Base-by-base conservation (phyloP, 2,888 invertebrate genomes). In the Hirtodrosophila histrioides region DNA sequence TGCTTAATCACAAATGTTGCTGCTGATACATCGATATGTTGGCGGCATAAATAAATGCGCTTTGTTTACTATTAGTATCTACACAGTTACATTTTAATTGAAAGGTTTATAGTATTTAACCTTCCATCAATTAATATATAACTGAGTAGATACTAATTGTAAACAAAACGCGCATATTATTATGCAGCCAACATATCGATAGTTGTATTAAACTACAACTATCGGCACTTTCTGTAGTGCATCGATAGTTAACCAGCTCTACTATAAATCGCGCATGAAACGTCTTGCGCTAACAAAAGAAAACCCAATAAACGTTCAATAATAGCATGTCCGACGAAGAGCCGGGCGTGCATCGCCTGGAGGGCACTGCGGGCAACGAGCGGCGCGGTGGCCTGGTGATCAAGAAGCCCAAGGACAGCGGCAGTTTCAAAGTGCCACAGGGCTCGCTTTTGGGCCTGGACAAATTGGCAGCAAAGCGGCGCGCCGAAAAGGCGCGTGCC, bases 391-490 rank as follows among this genome's bases (percentile, higher is more conserved):
- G 95, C 33, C 93, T 96, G 27, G 93, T 95, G 56, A 93, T 96
- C 48, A 94, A 95, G 84, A 96, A 95, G 91, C 67, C 88, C 4
- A 90, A 88, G 63, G 91, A 91, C 7, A 70, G 93, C 7, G 66
- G 54, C 44, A 74, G 92, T 23, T 96, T 96, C 85, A 96, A 96
- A 91, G 94, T 95, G 51, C 96, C 95, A 0, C 94, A 93, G 84
- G 93, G 94, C 37, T 97, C 97, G 0, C 91, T 96, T 7, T 92
- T 97, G 5, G 98, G 98, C 0, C 92, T 98, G 49, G 97, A 98
- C 90, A 96, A 95, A 90, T 92, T 98, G 69, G 97, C 97, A 12
- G 96, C 95, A n/a, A 93, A 94, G 54, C 94, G 95, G 74, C 93
- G 95, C 7, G 92, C 92, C 66, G 94, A 94, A 85, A 92, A 92